Conservation (phyloP, 2,797 vertebrate genomes). For the Scolopax rusticola region DNA sequence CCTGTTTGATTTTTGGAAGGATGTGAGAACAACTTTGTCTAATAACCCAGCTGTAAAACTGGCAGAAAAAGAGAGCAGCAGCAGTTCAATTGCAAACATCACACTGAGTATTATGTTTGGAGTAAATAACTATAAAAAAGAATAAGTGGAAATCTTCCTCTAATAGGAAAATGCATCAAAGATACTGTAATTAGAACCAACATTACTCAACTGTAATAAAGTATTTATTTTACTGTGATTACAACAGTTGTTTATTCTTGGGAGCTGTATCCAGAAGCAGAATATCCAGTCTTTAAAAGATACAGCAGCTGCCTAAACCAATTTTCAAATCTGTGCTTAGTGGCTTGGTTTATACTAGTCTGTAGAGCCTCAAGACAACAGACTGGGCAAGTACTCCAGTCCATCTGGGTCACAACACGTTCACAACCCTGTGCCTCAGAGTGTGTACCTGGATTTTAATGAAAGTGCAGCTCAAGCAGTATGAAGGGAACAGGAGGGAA, state of each 20-base stretch:
- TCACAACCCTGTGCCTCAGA: neutral
- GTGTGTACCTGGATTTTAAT: neutral
- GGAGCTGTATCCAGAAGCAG: conserved; percentile 34
- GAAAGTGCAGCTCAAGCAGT: neutral
- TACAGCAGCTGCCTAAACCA: conserved; percentile 16
- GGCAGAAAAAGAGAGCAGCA: neutral
- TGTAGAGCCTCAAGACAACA: neutral
- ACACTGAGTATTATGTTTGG: conserved; percentile 39
- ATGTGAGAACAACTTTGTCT: neutral
- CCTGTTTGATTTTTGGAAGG: conserved; percentile 17
- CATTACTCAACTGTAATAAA: conserved; percentile 51
- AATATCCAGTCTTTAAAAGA: neutral
- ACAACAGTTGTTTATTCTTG: conserved; percentile 51
- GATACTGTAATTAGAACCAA: conserved; percentile 66
- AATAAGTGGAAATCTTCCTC: conserved; percentile 58
- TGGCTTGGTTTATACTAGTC: neutral
- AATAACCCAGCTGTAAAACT: conserved; percentile 32
- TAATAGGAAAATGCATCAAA: conserved; percentile 51
- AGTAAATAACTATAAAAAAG: conserved; percentile 59
- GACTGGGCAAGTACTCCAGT: neutral
- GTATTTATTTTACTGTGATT: conserved; percentile 60
- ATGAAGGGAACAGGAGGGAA: neutral
- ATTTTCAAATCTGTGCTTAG: neutral
- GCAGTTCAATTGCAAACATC: conserved; percentile 34
- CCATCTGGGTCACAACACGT: neutral